Base-by-base conservation (phyloP, 2,113 vertebrate species). In the Spilogale gracilis region DNA sequence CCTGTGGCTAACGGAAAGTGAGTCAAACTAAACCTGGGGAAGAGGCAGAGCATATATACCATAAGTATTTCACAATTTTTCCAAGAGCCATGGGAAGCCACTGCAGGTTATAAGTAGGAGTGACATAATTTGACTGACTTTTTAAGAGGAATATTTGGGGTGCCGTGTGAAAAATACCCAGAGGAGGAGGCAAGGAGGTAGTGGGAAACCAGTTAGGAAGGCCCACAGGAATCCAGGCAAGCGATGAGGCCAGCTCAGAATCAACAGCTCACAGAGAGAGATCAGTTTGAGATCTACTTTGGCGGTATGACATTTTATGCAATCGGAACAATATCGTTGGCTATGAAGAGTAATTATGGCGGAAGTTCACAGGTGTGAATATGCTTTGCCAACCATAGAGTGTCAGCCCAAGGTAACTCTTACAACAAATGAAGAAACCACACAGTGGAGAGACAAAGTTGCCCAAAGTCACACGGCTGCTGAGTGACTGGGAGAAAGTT, bases 401-500 rank as follows among this genome's bases (percentile, higher is more conserved):
- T 45, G 11, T 27, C 23, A 58, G 58, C n/a, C 32, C 71, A 58
- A 95, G 54, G 58, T 60, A 96, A 93, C 27, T 30, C 50, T 73
- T 93, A 21, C 23, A 17, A n/a, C 0, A 81, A 61, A 76, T 52
- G 80, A 94, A 67, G 71, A 91, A 79, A 60, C 48, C 32, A 76
- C 25, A 58, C 45, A 56, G 32, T 25, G 18, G 45, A 91, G 81
- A 85, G 73, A 73, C 25, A 18, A 54, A 82, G 67, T 97, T 92
- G 69, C 76, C 63, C 90, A 65, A 96, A 81, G 80, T 96, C 90
- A 95, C 61, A 93, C 23, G 85, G 16, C 14, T 67, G 69, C 25
- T 43, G 9, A 9, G 38, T 10, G 69, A 58, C 38, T 2, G 43
- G 65, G 54, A 43, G 50, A 65, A 74, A 32, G 50, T 6, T 83